These are phyloP conservation scores for Rhinichthys klamathensis DNA, from an alignment of 2,113 vertebrate genomes.

Conservation along the genomic window DNA sequence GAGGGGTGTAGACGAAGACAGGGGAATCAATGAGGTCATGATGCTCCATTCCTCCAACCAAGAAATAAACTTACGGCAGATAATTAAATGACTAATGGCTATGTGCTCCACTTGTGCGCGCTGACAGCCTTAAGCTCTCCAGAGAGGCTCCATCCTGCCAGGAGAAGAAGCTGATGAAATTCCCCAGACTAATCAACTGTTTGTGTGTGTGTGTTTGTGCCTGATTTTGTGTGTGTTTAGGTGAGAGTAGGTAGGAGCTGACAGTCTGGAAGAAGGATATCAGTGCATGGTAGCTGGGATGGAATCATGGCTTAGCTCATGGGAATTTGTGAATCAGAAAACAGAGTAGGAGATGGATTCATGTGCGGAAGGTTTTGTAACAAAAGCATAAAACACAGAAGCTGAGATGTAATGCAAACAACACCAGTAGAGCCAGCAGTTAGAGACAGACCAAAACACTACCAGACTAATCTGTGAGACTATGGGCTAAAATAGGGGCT, in stretches of 20 bases:
- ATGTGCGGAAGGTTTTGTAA: neutral
- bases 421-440: neutral
- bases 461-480: neutral
- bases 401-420: constrained; percentile 9
- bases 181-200: constrained; percentile 62
- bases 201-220: constrained; percentile 41
- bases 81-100: constrained; percentile 57
- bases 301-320: constrained; percentile 45
- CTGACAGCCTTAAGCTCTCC: constrained; percentile 55
- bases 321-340: constrained; percentile 44
- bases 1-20: constrained; percentile 26
- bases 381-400: neutral
- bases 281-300: constrained; percentile 28
- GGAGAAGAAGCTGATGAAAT: constrained; percentile 57
- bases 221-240: constrained; percentile 23
- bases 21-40: constrained; percentile 35
- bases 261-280: constrained; percentile 51
- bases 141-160: constrained; percentile 43
- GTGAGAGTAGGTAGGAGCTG: constrained; percentile 36
- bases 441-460: neutral
- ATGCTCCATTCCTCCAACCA: constrained; percentile 31
- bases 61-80: constrained; percentile 47
- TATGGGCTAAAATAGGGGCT: neutral
- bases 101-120: constrained; percentile 42
- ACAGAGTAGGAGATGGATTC: constrained; percentile 25